phyloP scores from a whole-genome alignment of 1,140 invertebrate species.

The Chironomus striatipennis region DNA sequence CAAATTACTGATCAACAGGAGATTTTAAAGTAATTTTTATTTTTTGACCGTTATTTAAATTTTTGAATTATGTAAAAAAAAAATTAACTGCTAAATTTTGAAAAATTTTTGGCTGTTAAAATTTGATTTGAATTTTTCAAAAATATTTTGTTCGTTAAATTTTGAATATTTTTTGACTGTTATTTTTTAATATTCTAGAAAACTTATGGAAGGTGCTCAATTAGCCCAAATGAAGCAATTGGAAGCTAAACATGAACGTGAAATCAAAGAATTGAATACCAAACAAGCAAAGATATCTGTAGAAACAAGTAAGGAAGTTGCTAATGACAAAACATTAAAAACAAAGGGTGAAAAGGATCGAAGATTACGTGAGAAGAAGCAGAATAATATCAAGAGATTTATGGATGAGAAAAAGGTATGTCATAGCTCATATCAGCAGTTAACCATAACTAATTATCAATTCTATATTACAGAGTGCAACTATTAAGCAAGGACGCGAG shows the following conservation, averaged over 20 bases:
- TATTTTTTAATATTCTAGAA: slow-evolving; percentile 33
- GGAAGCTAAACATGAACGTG: slow-evolving; percentile 80
- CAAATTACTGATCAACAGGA: slow-evolving; percentile 81
- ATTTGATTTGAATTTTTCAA: too few relatives aligned
- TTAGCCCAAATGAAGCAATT: slow-evolving; percentile 81
- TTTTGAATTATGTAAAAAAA: neutral
- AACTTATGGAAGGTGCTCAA: slow-evolving; percentile 80
- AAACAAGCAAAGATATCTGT: slow-evolving; percentile 93
- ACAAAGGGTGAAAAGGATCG: slow-evolving; percentile 96
- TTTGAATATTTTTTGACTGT: neutral
- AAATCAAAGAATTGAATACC: slow-evolving; percentile 93
- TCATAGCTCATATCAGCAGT: neutral
- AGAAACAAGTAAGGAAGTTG: slow-evolving; percentile 91
- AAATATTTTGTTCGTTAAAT: neutral
- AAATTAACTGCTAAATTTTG: too few relatives aligned
- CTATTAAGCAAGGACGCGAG: slow-evolving; percentile 86
- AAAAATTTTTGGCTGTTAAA: too few relatives aligned
- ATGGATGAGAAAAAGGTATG: slow-evolving; percentile 87
- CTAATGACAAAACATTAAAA: slow-evolving; percentile 92
- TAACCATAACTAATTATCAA: slow-evolving; percentile 22
- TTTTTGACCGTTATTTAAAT: neutral
- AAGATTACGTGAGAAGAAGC: slow-evolving; percentile 87
- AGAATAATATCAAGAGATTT: slow-evolving; percentile 98
- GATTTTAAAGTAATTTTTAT: slow-evolving; percentile 48
- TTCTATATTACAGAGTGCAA: slow-evolving; percentile 50